Percentiles rank a stretch among this genome's conserved stretches.
phyloP scores from a whole-genome alignment of 1,140 invertebrate genomes.

The Gonatopus flavifemur region DNA sequence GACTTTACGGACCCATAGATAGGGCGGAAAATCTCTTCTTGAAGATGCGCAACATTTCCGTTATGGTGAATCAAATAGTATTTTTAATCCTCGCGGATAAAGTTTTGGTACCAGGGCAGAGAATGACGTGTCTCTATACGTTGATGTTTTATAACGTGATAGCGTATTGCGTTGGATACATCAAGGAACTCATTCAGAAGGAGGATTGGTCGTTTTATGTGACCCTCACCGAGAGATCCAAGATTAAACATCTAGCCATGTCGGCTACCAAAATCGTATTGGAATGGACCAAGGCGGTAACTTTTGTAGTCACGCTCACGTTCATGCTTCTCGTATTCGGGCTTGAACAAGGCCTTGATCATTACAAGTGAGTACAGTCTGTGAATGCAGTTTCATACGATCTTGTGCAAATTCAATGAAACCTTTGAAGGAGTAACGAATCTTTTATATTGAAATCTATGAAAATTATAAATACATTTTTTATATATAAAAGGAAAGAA shows the following conservation, averaged over 20 bases:
- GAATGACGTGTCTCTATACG: conserved; percentile 71
- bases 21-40: conserved; percentile 65
- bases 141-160: conserved; percentile 81
- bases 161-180: conserved; percentile 74
- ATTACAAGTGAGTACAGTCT: conserved; percentile 64
- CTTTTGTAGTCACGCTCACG: conserved; percentile 77
- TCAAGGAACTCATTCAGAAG: conserved; percentile 71
- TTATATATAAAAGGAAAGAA: neutral
- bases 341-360: conserved; percentile 72
- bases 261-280: conserved; percentile 78
- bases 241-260: conserved; percentile 78
- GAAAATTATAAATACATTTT: too few species aligned
- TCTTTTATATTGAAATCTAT: too few species aligned
- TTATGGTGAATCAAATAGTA: conserved; percentile 68
- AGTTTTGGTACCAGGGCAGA: conserved; percentile 63
- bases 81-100: conserved; percentile 74
- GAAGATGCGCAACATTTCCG: conserved; percentile 68
- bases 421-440: too few species aligned
- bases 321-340: conserved; percentile 76
- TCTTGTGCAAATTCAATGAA: too few species aligned
- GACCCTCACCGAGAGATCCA: conserved; percentile 70
- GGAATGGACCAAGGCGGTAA: conserved; percentile 80
- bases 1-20: conserved; percentile 63
- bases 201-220: conserved; percentile 77
- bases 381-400: too few species aligned